These are phyloP conservation scores for Aurelia sp. DNA, from an alignment of 30 jellyfish, hydroid and myxozoan genomes.

Conservation along the genomic window DNA sequence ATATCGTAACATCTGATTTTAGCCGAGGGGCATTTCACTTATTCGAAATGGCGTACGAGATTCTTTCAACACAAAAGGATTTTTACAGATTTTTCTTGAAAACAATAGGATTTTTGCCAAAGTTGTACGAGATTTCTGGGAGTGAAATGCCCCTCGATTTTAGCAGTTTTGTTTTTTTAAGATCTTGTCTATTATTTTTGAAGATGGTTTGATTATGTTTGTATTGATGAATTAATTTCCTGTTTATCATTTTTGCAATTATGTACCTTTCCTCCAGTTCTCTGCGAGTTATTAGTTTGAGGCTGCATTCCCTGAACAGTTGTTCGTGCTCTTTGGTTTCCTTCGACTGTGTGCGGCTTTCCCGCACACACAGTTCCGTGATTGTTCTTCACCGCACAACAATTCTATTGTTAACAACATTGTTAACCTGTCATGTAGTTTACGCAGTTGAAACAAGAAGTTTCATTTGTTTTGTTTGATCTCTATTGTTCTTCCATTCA, in stretches of 20 bases:
- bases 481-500: slow-evolving; percentile 74
- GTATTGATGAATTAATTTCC: slow-evolving; percentile 15
- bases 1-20: not conserved
- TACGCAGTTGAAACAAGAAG: slow-evolving; percentile 51
- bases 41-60: too few relatives aligned
- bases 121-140: too few relatives aligned
- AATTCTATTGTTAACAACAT: slow-evolving; percentile 10
- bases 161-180: too few relatives aligned
- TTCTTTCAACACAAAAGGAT: too few relatives aligned
- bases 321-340: slow-evolving; percentile 5
- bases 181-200: too few relatives aligned
- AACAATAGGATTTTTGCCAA: too few relatives aligned
- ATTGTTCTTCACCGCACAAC: slow-evolving; percentile 11
- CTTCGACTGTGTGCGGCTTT: slow-evolving; percentile 24
- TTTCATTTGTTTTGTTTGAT: slow-evolving; percentile 62
- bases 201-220: not conserved
- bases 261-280: not conserved
- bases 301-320: slow-evolving; percentile 6
- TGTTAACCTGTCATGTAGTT: slow-evolving; percentile 73
- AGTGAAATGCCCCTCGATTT: too few relatives aligned
- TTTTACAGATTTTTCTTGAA: too few relatives aligned
- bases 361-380: slow-evolving; percentile 15
- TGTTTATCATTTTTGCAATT: slow-evolving; percentile 5
- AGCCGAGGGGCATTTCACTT: too few relatives aligned
- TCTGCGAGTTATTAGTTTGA: not conserved